Conservation (phyloP, 1,140 invertebrate genomes). For the Eubasilissa regina region DNA sequence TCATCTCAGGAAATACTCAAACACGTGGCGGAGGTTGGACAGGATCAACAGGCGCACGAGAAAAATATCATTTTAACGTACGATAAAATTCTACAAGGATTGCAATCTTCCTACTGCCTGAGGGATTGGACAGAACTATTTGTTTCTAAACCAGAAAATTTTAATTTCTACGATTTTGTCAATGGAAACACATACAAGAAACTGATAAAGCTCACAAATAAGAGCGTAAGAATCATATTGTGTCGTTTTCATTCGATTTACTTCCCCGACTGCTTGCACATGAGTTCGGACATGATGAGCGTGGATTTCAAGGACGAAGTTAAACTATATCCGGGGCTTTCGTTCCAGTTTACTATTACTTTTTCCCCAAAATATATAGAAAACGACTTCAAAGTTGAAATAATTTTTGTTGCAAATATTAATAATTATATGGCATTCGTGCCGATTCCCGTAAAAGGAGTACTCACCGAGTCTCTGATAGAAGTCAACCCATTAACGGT, state of each 20-base stretch:
- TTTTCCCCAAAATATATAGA: constrained; percentile 25
- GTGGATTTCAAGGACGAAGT: constrained; percentile 17
- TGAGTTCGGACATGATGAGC: constrained; percentile 28
- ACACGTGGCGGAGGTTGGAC: background rate
- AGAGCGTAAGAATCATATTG: constrained; percentile 1
- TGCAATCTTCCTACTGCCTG: constrained; percentile 14
- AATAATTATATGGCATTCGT: constrained; percentile 38
- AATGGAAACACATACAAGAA: constrained; percentile 37
- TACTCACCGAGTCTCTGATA: constrained; percentile 9
- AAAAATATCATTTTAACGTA: constrained; percentile 3
- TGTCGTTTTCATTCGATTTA: constrained; percentile 30
- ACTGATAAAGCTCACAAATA: constrained; percentile 34
- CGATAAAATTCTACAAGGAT: background rate
- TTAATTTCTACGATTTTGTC: constrained; percentile 31
- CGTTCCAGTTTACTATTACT: constrained; percentile 20
- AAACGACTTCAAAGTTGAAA: constrained; percentile 29
- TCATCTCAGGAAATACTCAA: background rate
- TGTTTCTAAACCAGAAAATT: constrained; percentile 26
- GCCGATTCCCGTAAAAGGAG: constrained; percentile 27
- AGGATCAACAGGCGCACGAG: background rate
- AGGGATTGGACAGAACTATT: constrained; percentile 27
- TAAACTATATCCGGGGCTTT: constrained; percentile 30
- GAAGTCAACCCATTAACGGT: constrained; percentile 16
- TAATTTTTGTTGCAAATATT: constrained; percentile 24
- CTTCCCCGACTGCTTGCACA: constrained; percentile 36